Conservation (phyloP, 2,113 vertebrate genomes). For the Myotis brandtii region DNA sequence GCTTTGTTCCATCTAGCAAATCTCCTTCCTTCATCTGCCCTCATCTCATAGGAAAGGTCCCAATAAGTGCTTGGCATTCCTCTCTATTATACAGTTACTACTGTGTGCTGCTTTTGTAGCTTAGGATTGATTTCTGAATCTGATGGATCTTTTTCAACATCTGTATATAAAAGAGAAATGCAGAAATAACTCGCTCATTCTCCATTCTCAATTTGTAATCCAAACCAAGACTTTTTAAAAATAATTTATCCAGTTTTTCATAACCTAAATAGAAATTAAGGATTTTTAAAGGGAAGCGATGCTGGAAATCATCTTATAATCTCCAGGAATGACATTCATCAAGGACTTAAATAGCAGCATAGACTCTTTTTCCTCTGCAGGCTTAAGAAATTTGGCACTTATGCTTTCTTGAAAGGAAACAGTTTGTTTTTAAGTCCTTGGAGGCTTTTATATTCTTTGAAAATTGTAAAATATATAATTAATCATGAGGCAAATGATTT, state of each 20-base stretch:
- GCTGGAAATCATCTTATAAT: slow-evolving; percentile 63
- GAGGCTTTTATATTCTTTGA: slow-evolving; percentile 37
- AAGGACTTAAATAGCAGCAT: slow-evolving; percentile 49
- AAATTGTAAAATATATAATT: slow-evolving; percentile 48
- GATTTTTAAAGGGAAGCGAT: slow-evolving; percentile 44
- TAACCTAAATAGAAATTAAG: slow-evolving; percentile 60
- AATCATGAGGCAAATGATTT: slow-evolving; percentile 59
- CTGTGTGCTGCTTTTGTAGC: background rate
- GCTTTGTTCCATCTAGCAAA: background rate
- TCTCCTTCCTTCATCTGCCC: background rate
- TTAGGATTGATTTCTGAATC: slow-evolving; percentile 45
- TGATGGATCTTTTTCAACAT: slow-evolving; percentile 41
- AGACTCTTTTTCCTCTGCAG: slow-evolving; percentile 12
- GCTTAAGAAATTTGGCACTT: slow-evolving; percentile 39
- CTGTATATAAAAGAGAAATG: slow-evolving; percentile 17
- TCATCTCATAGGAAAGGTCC: background rate
- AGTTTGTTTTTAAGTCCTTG: slow-evolving; percentile 62
- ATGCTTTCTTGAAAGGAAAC: slow-evolving; percentile 58
- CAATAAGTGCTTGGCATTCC: background rate
- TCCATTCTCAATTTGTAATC: slow-evolving; percentile 12
- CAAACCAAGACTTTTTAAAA: background rate
- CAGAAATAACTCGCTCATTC: slow-evolving; percentile 11
- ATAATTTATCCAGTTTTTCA: slow-evolving; percentile 15
- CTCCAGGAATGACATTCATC: slow-evolving; percentile 55
- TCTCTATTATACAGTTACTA: background rate